These are phyloP conservation scores for Drosophila tsacasi DNA, from an alignment of 1,140 invertebrate species.

Conservation along the genomic window DNA sequence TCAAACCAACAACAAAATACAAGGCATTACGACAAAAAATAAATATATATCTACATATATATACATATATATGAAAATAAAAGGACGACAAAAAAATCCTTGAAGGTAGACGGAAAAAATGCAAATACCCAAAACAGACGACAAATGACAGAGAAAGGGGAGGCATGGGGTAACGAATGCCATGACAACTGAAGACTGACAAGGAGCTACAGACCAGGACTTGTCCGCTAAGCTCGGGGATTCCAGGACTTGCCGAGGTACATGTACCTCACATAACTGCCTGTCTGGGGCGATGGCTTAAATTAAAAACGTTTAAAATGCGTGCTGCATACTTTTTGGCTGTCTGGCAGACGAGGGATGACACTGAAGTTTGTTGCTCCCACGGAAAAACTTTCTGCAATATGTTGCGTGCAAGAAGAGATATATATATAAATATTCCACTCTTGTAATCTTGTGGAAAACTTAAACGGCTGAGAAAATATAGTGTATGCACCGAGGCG, in stretches of 20 bases:
- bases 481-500: not conserved
- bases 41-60: not conserved
- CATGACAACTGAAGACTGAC: conserved; percentile 58
- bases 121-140: conserved; percentile 45
- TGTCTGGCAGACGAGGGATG: conserved; percentile 47
- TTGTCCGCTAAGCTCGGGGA: conserved; percentile 37
- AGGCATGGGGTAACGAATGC: conserved; percentile 23
- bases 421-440: conserved; percentile 1
- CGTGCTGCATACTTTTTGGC: conserved; percentile 66
- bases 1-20: conserved; percentile 56
- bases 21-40: conserved; percentile 37
- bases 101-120: conserved; percentile 38
- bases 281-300: conserved; percentile 43
- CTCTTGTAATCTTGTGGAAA: conserved; percentile 18
- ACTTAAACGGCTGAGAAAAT: conserved; percentile 1
- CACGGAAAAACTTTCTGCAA: conserved; percentile 33
- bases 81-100: conserved; percentile 15
- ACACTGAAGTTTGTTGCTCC: conserved; percentile 44
- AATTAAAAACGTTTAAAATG: conserved; percentile 72
- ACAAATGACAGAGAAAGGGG: conserved; percentile 21
- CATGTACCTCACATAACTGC: conserved; percentile 26
- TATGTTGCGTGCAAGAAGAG: conserved; percentile 21
- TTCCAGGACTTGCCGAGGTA: conserved; percentile 32
- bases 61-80: conserved; percentile 5
- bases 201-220: conserved; percentile 38